Percentiles rank a stretch among this genome's conserved stretches.
These are phyloP conservation scores for Parnassius glacialis DNA, from an alignment of 2,888 invertebrate species.

Conservation along the genomic window DNA sequence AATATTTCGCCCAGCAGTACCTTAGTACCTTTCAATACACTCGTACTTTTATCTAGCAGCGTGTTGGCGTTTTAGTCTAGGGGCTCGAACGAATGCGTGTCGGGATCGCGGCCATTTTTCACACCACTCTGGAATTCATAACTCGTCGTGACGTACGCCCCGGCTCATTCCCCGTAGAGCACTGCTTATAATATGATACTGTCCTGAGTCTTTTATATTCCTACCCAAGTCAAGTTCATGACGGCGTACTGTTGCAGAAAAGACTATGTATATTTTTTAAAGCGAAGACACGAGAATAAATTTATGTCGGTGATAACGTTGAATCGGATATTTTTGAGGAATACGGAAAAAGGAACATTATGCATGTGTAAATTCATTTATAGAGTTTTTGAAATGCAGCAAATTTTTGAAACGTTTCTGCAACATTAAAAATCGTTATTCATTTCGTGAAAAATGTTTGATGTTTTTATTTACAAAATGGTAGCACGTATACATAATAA, in stretches of 20 bases:
- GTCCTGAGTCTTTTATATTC: conserved; percentile 45
- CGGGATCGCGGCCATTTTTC: conserved; percentile 55
- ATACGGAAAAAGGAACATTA: background rate
- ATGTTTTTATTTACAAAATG: no score
- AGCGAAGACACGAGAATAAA: conserved; percentile 13
- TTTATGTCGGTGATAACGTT: conserved; percentile 12
- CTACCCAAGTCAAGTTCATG: conserved; percentile 38
- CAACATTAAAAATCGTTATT: no score
- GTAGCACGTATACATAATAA: no score
- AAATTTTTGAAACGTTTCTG: no score
- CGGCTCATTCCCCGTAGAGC: conserved; percentile 47
- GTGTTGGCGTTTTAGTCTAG: conserved; percentile 35
- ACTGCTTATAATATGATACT: conserved; percentile 55
- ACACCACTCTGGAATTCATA: conserved; percentile 63
- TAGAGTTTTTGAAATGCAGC: no score
- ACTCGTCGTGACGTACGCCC: conserved; percentile 51
- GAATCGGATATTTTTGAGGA: conserved; percentile 5
- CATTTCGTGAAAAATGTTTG: no score
- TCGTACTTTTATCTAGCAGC: conserved; percentile 28
- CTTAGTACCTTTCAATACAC: conserved; percentile 32
- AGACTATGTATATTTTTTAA: conserved; percentile 10
- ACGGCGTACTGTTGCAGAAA: conserved; percentile 15
- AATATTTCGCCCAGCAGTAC: conserved; percentile 12
- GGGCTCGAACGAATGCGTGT: conserved; percentile 45
- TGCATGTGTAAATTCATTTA: no score